Base-by-base conservation (phyloP, 2,797 vertebrate genomes). In the Cossypha dichroa region DNA sequence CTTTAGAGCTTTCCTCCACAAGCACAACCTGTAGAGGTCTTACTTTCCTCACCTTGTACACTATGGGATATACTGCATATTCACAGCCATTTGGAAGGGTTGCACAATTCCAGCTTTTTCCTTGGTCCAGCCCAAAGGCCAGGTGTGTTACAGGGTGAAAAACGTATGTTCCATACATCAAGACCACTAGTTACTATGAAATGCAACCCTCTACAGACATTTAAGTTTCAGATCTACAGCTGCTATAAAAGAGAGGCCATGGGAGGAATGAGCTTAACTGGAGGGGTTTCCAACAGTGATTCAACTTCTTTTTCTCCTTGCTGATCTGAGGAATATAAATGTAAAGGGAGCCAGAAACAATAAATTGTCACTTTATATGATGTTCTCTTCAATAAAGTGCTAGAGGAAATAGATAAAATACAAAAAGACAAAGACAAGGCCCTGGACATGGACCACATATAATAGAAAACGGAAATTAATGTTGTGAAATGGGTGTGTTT, bases 51-150 rank as follows among this genome's bases (percentile, higher is more conserved):
- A 4, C 26, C 11, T 54, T n/a, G 14, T 23, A 29, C 26, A 3
- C 6, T 7, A 11, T 1, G 3, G 40, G 29, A 43, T 8, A 23
- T 36, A 23, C 43, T 18, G 16, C 34, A 66, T 33, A 56, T 74
- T 60, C 34, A 22, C 3, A 3, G 25, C 12, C 1, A 0, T 31
- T 18, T 33, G 43, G 25, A 59, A 18, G 7, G 5, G 7, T 45
- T 69, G 17, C 9, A 6, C 3, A 0, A 13, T 28, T 69, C 36
- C 40, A 23, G 31, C 28, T 78, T 78, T 73, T 69, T 33, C 25
- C n/a, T 84, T 3, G 0, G 45, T 29, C 68, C 60, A 67, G 18
- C 12, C 20, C 41, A 54, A 78, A 82, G 31, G 15, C 29, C 18
- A 11, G n/a, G 5, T 9, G 8, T 16, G 17, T 38, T 72, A 81